Evolutionary conservation across 2,113 vertebrate genomes (phyloP).

Genomic region (Zapornia atra): DNA sequence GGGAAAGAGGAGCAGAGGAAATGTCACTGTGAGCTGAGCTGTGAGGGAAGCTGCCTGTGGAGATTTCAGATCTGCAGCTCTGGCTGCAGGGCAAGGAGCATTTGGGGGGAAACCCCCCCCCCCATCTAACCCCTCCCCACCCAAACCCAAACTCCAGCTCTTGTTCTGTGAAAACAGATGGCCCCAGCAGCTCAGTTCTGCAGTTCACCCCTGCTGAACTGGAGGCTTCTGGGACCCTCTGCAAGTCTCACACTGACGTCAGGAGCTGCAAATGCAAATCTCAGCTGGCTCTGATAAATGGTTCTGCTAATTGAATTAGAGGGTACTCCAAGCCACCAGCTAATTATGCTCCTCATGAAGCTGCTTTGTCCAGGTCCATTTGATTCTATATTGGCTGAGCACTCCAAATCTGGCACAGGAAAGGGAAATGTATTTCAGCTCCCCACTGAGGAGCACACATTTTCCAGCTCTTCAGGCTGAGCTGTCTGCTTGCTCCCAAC

Average conservation of each 20-base stretch:
- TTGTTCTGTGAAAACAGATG: constrained; percentile 34
- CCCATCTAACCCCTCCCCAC: background rate
- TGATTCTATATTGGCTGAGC: constrained; percentile 70
- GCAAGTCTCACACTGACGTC: constrained; percentile 66
- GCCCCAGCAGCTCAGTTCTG: constrained; percentile 23
- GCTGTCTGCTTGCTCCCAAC: background rate
- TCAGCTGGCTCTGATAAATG: constrained; percentile 71
- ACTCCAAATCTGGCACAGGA: constrained; percentile 49
- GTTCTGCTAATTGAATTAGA: constrained; percentile 81
- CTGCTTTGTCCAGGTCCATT: constrained; percentile 75
- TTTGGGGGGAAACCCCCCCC: background rate
- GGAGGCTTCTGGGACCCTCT: constrained; percentile 54
- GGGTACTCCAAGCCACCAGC: constrained; percentile 70
- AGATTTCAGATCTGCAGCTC: background rate
- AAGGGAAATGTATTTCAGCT: constrained; percentile 35
- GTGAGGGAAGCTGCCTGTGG: background rate
- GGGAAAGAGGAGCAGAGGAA: background rate
- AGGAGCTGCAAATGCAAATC: constrained; percentile 71
- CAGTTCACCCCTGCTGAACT: constrained; percentile 32
- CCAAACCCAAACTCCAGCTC: background rate
- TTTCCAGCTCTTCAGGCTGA: constrained; percentile 39
- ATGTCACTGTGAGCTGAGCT: background rate
- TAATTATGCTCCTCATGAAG: constrained; percentile 74
- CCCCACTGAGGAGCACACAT: constrained; percentile 47
- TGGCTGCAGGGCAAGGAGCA: background rate